Conservation (phyloP, 2,888 invertebrate genomes). For the Mythimna ferrago region DNA sequence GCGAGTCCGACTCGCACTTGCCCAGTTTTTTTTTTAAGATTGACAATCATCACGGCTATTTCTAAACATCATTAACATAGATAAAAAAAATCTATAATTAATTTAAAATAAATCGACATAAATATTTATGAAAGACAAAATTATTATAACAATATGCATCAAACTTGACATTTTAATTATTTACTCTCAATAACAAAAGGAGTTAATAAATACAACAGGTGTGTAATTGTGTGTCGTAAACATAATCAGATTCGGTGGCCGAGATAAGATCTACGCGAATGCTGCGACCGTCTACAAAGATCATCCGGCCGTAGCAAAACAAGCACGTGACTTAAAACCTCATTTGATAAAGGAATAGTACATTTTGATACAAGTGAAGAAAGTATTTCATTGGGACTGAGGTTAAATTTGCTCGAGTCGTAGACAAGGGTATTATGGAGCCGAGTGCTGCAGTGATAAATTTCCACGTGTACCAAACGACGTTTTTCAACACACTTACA, state of each 20-base stretch:
- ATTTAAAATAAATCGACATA: slow-evolving; percentile 37
- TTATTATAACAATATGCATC: slow-evolving; percentile 28
- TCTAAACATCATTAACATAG: background rate
- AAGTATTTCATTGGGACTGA: no score
- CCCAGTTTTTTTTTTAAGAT: no score
- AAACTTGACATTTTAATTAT: slow-evolving; percentile 49
- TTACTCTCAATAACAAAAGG: slow-evolving; percentile 32
- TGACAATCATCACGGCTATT: slow-evolving; percentile 16
- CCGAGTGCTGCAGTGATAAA: no score
- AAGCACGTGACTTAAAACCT: slow-evolving; percentile 8
- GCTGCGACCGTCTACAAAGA: slow-evolving; percentile 57
- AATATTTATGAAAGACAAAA: slow-evolving; percentile 37
- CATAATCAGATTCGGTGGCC: slow-evolving; percentile 36
- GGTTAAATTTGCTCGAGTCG: no score
- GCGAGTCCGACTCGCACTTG: no score
- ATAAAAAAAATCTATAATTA: slow-evolving; percentile 8
- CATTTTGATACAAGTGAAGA: no score
- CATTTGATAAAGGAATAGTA: background rate
- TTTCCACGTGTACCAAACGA: no score
- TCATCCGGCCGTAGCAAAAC: slow-evolving; percentile 11
- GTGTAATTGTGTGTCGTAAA: slow-evolving; percentile 36
- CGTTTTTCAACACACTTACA: no score
- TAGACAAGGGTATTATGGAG: no score
- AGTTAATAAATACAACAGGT: slow-evolving; percentile 48
- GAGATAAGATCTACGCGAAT: slow-evolving; percentile 55